Evolutionary conservation across 2,797 vertebrate genomes (phyloP).

Genomic region (Pseudomugil tenellus): DNA sequence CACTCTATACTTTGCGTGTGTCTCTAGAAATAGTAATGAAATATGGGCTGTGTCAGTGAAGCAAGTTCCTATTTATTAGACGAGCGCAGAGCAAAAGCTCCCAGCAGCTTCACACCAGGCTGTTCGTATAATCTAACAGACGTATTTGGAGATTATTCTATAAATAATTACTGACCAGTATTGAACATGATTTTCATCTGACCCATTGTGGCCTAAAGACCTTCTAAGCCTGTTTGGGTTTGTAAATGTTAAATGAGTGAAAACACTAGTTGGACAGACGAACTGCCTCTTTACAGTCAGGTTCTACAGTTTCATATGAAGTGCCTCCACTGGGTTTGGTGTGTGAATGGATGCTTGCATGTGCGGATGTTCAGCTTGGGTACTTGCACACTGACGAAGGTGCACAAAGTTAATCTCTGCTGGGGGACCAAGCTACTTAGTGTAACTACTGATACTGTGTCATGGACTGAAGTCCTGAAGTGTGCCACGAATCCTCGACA

Average conservation of each 20-base stretch:
- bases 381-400: constrained; percentile 70
- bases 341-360: constrained; percentile 52
- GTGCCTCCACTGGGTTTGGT: constrained; percentile 78
- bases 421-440: constrained; percentile 77
- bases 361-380: constrained; percentile 66
- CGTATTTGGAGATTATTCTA: constrained; percentile 11
- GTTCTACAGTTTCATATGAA: constrained; percentile 79
- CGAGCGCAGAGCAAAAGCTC: constrained; percentile 1
- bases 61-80: constrained; percentile 82
- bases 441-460: constrained; percentile 86
- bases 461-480: constrained; percentile 73
- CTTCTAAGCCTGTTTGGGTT: constrained; percentile 21
- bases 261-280: constrained; percentile 42
- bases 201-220: constrained; percentile 18
- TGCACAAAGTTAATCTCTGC: constrained; percentile 68
- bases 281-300: constrained; percentile 75
- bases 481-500: constrained; percentile 72
- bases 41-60: constrained; percentile 78
- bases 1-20: constrained; percentile 82
- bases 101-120: constrained; percentile 24
- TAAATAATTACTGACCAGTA: constrained; percentile 19
- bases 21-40: constrained; percentile 68
- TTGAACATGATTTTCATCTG: constrained; percentile 16
- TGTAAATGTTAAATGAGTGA: constrained; percentile 20
- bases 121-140: background rate